These are phyloP conservation scores for Coregonus ussuriensis DNA, from an alignment of 2,797 vertebrate genomes.

Conservation along the genomic window DNA sequence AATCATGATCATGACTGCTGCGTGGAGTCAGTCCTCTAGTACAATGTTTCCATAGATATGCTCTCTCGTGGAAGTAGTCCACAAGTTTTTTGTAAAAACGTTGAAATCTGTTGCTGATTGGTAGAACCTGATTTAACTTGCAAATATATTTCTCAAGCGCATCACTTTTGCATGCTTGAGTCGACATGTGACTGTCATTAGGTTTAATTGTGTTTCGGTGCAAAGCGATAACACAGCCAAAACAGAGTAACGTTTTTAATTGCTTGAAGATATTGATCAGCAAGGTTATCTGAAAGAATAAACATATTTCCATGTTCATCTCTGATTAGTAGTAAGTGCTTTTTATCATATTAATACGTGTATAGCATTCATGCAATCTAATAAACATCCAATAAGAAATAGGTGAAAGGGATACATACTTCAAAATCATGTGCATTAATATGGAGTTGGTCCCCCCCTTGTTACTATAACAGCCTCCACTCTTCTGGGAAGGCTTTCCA, in stretches of 20 bases:
- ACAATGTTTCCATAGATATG: conserved; percentile 16
- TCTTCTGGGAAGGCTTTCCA: no score
- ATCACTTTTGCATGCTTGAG: neutral
- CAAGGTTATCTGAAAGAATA: neutral
- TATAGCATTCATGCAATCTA: neutral
- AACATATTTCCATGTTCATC: neutral
- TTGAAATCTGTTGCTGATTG: neutral
- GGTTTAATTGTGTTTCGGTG: neutral
- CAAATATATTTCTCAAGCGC: neutral
- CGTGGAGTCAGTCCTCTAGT: conserved; percentile 25
- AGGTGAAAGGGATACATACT: neutral
- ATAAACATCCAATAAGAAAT: neutral
- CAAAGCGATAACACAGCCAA: neutral
- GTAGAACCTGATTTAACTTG: neutral
- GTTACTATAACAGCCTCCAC: no score
- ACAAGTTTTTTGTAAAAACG: neutral
- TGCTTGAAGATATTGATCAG: neutral
- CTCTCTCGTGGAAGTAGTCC: neutral
- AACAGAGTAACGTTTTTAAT: neutral
- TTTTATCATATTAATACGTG: neutral
- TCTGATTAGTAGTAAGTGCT: neutral
- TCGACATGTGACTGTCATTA: neutral
- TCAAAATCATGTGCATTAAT: neutral
- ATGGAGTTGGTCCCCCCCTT: no score
- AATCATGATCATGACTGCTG: neutral